Evolutionary conservation across 2,113 vertebrate genomes (phyloP).

Genomic region (Tachuris rubrigastra): DNA sequence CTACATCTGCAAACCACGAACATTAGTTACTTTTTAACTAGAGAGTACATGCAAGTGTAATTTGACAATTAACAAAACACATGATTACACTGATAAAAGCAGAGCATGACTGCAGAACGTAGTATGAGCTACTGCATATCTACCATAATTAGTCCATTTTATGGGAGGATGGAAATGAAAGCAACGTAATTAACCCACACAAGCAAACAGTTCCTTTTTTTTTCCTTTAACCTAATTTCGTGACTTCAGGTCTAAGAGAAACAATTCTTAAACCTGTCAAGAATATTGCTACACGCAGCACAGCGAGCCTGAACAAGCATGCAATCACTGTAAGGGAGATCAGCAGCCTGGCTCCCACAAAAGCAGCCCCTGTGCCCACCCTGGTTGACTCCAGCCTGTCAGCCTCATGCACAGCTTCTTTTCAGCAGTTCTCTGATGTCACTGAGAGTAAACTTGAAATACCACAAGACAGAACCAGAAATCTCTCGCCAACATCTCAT

Average conservation of each 20-base stretch:
- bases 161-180: neutral
- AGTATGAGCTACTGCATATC: neutral
- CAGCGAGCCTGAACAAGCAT: neutral
- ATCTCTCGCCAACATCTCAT: neutral
- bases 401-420: neutral
- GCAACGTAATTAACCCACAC: neutral
- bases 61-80: neutral
- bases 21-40: slow-evolving; percentile 17
- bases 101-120: neutral
- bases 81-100: neutral
- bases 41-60: neutral
- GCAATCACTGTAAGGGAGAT: neutral
- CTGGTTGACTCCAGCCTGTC: neutral
- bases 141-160: neutral
- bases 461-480: neutral
- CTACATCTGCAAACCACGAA: neutral
- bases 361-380: neutral
- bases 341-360: neutral
- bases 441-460: neutral
- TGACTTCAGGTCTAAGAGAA: neutral
- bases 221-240: neutral
- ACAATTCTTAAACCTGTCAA: neutral
- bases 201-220: neutral
- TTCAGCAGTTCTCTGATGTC: neutral
- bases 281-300: neutral